phyloP scores from a whole-genome alignment of 2,797 vertebrate species.

The Enteromius thamalakanensis region DNA sequence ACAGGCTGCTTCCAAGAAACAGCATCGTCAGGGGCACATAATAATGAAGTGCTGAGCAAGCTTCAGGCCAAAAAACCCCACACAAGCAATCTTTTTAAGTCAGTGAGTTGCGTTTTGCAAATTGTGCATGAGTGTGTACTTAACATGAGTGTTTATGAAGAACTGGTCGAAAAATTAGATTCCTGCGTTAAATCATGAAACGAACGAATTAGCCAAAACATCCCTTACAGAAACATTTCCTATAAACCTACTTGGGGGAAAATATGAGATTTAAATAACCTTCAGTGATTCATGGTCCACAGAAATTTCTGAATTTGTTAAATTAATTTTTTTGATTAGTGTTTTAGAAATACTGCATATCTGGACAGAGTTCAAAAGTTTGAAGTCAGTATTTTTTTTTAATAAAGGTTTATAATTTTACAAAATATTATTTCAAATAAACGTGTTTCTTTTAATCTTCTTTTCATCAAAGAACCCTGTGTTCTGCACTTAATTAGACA shows the following conservation, averaged over 20 bases:
- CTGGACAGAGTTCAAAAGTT: background rate
- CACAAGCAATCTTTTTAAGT: slow-evolving; percentile 1
- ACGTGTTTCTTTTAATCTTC: background rate
- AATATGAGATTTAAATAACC: background rate
- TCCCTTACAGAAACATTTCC: background rate
- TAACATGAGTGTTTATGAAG: background rate
- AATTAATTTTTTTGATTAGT: too few relatives aligned
- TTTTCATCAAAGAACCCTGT: background rate
- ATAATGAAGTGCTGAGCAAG: slow-evolving; percentile 48
- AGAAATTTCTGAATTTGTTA: background rate
- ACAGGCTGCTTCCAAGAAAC: slow-evolving; percentile 39
- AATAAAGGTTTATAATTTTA: background rate
- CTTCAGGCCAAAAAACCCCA: background rate
- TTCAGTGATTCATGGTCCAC: background rate
- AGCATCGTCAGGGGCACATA: slow-evolving; percentile 9
- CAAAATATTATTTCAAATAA: background rate
- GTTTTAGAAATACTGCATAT: background rate
- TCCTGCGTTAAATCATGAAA: background rate
- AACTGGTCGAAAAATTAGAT: background rate
- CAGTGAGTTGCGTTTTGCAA: background rate
- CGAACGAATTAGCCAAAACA: background rate
- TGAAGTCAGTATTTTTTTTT: background rate
- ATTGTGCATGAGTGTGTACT: background rate
- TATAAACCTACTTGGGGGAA: background rate
- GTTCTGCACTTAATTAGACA: background rate